Conservation (phyloP, 2,113 vertebrate species). For the Caretta caretta region DNA sequence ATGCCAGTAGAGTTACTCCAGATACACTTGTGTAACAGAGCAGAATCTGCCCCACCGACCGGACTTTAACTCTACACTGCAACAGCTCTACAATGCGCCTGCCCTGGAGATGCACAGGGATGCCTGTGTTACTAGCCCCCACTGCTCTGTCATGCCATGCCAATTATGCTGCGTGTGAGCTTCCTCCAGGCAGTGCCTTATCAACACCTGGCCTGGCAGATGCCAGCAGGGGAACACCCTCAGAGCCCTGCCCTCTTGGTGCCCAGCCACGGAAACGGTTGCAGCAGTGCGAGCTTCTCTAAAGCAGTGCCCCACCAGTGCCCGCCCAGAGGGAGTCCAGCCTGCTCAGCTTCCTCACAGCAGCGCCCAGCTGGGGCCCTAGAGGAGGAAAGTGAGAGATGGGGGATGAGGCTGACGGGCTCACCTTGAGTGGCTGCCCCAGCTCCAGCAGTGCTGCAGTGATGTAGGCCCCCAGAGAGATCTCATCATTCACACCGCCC, state of each 20-base stretch:
- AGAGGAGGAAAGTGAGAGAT: fast-evolving
- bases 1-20: not conserved
- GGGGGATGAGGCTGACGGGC: fast-evolving
- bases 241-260: fast-evolving
- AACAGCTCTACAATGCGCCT: too few relatives aligned
- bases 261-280: not conserved
- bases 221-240: not conserved
- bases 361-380: not conserved
- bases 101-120: not conserved
- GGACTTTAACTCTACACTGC: not conserved
- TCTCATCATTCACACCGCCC: not conserved
- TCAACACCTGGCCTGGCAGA: not conserved
- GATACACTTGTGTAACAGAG: not conserved
- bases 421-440: not conserved
- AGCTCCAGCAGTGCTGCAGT: slow-evolving; percentile 81
- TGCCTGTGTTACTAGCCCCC: not conserved
- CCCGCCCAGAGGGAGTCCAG: not conserved
- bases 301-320: not conserved
- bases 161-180: not conserved
- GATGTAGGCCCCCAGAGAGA: slow-evolving; percentile 70
- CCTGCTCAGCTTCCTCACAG: not conserved
- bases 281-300: not conserved
- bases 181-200: not conserved
- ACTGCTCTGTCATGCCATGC: not conserved
- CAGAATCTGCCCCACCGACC: not conserved